Conservation (phyloP, 2,797 vertebrate genomes). For the Micrastur ruficollis region DNA sequence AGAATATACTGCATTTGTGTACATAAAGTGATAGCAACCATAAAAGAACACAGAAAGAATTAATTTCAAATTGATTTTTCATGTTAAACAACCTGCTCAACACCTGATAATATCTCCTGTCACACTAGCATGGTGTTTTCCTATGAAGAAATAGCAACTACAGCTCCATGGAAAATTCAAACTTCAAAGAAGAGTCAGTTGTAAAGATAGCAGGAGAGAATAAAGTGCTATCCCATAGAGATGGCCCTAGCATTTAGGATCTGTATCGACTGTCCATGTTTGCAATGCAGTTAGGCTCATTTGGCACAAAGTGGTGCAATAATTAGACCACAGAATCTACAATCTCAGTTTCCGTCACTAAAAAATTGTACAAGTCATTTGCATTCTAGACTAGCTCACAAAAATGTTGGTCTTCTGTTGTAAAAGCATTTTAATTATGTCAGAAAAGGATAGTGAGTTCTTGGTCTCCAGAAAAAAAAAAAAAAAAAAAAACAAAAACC, state of each 20-base stretch:
- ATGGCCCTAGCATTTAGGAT: not conserved
- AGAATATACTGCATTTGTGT: not conserved
- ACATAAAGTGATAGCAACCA: not conserved
- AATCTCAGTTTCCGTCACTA: not conserved
- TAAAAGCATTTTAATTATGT: not conserved
- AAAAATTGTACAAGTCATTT: not conserved
- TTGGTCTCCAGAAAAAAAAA: slow-evolving; percentile 23
- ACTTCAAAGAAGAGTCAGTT: not conserved
- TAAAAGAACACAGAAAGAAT: not conserved
- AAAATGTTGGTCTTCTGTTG: not conserved
- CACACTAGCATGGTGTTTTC: not conserved
- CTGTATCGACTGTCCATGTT: not conserved
- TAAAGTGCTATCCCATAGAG: not conserved
- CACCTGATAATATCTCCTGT: not conserved
- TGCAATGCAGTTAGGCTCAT: not conserved
- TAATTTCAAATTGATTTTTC: not conserved
- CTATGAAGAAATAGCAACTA: not conserved
- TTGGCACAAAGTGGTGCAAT: not conserved
- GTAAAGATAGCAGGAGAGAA: not conserved
- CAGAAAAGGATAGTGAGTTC: not conserved
- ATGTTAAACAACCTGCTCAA: not conserved
- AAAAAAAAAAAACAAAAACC: not conserved
- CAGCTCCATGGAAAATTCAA: not conserved
- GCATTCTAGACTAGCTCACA: not conserved
- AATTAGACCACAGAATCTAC: not conserved